Evolutionary conservation across 64 coral and sea anemone species (phyloP).

Genomic region (Porites lutea): DNA sequence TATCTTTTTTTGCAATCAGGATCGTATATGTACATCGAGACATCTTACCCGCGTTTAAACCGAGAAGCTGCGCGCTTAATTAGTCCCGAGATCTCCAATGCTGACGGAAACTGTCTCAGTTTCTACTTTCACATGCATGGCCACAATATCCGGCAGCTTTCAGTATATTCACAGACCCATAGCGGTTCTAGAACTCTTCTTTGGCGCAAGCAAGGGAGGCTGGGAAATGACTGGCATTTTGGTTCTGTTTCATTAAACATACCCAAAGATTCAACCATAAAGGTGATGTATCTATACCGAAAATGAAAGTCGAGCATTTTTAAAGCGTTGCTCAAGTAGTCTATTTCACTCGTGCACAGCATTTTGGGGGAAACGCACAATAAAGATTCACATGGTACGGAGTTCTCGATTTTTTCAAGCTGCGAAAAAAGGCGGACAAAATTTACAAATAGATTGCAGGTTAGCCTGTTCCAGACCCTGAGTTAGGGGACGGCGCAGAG

Average conservation of each 20-base stretch:
- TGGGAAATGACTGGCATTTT: slow-evolving; percentile 33
- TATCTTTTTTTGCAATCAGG: slow-evolving; percentile 30
- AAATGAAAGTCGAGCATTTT: too few species aligned
- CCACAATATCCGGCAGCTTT: slow-evolving; percentile 68
- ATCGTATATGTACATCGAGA: slow-evolving; percentile 90
- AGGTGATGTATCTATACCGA: slow-evolving; percentile 8
- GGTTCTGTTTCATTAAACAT: slow-evolving; percentile 34
- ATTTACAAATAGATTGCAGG: too few species aligned
- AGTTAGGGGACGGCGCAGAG: too few species aligned
- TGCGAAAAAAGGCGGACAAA: too few species aligned
- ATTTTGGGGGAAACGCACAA: too few species aligned
- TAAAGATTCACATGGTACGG: too few species aligned
- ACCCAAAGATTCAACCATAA: background rate
- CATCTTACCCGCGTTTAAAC: slow-evolving; percentile 87
- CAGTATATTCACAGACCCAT: slow-evolving; percentile 58
- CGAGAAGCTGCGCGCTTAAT: slow-evolving; percentile 78
- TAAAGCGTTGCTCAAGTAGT: too few species aligned
- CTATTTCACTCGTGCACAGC: too few species aligned
- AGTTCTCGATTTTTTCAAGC: too few species aligned
- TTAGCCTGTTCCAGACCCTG: too few species aligned
- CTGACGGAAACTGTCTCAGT: slow-evolving; percentile 66
- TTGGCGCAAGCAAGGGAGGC: slow-evolving; percentile 57
- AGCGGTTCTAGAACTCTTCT: slow-evolving; percentile 57
- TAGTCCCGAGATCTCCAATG: slow-evolving; percentile 47
- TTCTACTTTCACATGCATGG: slow-evolving; percentile 88